Conservation (phyloP, 2,113 vertebrate species). For the Prionailurus bengalensis region DNA sequence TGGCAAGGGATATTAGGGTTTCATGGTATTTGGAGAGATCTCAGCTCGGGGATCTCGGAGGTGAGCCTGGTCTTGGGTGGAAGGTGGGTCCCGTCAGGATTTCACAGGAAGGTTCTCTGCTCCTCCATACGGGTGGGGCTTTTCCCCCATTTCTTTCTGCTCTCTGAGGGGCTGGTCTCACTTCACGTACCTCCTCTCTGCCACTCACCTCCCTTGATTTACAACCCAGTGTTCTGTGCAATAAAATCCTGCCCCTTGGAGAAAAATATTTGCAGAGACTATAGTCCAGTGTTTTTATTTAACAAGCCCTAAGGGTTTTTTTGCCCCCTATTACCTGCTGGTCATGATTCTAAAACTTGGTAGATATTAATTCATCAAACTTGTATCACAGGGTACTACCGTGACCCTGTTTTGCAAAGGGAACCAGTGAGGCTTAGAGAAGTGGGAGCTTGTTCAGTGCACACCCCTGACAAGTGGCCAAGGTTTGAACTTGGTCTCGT, state of each 20-base stretch:
- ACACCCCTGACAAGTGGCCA: too few relatives aligned
- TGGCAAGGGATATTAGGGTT: neutral
- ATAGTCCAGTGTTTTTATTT: neutral
- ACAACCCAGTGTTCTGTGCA: neutral
- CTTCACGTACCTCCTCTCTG: neutral
- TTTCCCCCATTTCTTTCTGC: neutral
- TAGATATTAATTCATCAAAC: neutral
- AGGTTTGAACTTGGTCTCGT: neutral
- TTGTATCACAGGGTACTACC: neutral
- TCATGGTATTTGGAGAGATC: neutral
- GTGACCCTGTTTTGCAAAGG: neutral
- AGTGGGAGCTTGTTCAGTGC: neutral
- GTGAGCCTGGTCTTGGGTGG: neutral
- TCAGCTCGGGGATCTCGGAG: neutral
- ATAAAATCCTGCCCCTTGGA: neutral
- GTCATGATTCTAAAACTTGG: neutral
- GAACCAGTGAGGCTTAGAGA: neutral
- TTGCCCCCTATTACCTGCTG: neutral
- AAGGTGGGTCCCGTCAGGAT: neutral
- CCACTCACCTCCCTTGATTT: neutral
- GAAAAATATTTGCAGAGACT: neutral
- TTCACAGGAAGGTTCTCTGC: neutral
- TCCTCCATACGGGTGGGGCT: too few relatives aligned
- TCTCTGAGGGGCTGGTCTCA: fast-evolving
- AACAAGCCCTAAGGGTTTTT: neutral